Base-by-base conservation (phyloP, 2,888 invertebrate genomes). In the Yponomeuta sedellus region DNA sequence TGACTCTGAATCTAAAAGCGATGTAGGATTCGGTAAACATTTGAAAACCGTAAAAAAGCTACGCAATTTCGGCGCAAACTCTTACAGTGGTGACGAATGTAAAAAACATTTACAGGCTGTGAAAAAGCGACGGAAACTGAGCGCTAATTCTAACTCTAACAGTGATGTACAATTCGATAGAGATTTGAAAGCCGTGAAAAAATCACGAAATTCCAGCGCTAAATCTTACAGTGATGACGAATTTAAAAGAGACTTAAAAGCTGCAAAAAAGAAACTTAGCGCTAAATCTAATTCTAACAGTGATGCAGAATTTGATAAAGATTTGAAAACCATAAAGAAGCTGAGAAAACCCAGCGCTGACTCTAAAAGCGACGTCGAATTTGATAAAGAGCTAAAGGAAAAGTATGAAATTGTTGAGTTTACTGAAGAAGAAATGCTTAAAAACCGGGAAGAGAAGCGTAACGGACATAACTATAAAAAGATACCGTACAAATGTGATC, bases 381-480 rank as follows among this genome's bases (percentile, higher is more conserved):
- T 28, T 62, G 28, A 28, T n/a, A 40, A 62, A 62, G 34, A 16
- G 8, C 8, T 75, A 8, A 71, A 68, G 44, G 69, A 76, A 20
- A 85, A 83, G 69, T 83, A 79, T 52, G 63, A 68, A 57, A 74
- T 67, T 56, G 70, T 82, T 0, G 69, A 73, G 2, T 77, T 77
- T 4, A 81, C 74, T 11, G 78, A 82, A 68, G 80, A 82, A 66
- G 82, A 86, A 59, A 76, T 86, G 77, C 4, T 73, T 0, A 77
- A 66, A 57, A 73, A 69, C 2, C 80, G 85, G 73, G 80, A 85
- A 65, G 74, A 77, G 39, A 86, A 85, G 68, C 74, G 77, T 64
- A 79, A 70, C 58, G 82, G 81, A n/a, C 79, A 81, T 0, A 86
- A 85, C 71, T 86, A 75, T 56, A 85, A 82, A 72, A 86, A 82